Conservation (phyloP, 2,888 invertebrate genomes). For the Synergus gifuensis region DNA sequence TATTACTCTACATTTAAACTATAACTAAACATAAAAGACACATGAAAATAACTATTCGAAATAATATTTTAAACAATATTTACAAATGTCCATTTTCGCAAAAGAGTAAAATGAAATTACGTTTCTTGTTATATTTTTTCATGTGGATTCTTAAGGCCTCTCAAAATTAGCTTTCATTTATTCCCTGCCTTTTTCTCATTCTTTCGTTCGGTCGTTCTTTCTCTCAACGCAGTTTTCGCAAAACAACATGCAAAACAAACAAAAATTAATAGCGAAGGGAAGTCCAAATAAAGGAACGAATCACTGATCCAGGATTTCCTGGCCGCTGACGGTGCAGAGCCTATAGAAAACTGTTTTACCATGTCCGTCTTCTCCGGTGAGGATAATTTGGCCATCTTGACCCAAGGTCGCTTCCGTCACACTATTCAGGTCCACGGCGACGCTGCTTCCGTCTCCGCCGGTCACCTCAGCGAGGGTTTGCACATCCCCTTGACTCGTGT, state of each 20-base stretch:
- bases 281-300: conserved; percentile 61
- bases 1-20: background rate
- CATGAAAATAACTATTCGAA: background rate
- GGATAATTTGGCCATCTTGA: conserved; percentile 96
- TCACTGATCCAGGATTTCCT: conserved; percentile 77
- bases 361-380: conserved; percentile 96
- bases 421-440: conserved; percentile 92
- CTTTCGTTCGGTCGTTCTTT: background rate
- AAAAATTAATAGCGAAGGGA: conserved; percentile 53
- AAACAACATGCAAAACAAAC: conserved; percentile 55
- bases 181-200: background rate
- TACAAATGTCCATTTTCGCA: background rate
- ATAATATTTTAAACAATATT: background rate
- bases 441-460: conserved; percentile 83
- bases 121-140: background rate
- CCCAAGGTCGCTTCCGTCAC: conserved; percentile 94
- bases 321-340: conserved; percentile 78
- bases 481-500: conserved; percentile 80
- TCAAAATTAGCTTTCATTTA: background rate
- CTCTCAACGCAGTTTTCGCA: conserved; percentile 31
- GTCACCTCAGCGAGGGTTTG: conserved; percentile 87
- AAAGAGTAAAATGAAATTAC: too few species aligned
- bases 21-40: background rate
- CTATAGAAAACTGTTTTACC: conserved; percentile 82
- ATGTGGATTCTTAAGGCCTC: conserved; percentile 23